Conservation (phyloP, 2,888 invertebrate genomes). For the Altica lythri region DNA sequence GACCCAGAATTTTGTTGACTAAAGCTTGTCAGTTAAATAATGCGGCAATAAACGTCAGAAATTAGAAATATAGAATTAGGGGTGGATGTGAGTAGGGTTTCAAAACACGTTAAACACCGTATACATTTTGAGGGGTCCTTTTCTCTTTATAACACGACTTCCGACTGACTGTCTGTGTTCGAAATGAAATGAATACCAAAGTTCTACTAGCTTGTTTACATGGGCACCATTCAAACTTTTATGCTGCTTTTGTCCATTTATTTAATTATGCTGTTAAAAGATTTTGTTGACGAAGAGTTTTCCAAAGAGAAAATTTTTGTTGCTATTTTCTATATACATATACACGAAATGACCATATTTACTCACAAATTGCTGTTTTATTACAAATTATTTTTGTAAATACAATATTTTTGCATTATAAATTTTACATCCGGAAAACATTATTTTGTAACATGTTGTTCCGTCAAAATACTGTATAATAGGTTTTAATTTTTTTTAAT, state of each 20-base stretch:
- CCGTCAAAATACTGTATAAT: too few species aligned
- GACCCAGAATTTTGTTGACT: conserved; percentile 23
- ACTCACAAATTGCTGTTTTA: too few species aligned
- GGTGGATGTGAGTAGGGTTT: conserved; percentile 37
- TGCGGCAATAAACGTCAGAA: conserved; percentile 50
- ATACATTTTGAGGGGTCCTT: conserved; percentile 35
- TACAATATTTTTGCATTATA: too few species aligned
- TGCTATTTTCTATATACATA: too few species aligned
- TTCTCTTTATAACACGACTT: conserved; percentile 20
- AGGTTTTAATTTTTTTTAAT: too few species aligned
- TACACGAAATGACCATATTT: too few species aligned
- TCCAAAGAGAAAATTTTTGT: too few species aligned
- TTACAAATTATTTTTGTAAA: too few species aligned
- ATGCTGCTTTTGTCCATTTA: background rate
- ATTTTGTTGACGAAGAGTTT: too few species aligned
- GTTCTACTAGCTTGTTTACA: conserved; percentile 2
- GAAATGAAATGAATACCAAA: conserved; percentile 12
- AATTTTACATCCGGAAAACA: too few species aligned
- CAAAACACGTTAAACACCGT: conserved; percentile 39
- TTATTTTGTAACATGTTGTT: too few species aligned
- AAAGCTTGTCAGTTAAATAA: conserved; percentile 40
- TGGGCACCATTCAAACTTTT: background rate
- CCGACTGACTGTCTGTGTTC: conserved; percentile 7
- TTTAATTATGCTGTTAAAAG: background rate
- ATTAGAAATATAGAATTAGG: conserved; percentile 48